Evolutionary conservation across 2,797 vertebrate species (phyloP), one percentile per base, ranked within the genome.

Genomic region (Aulostomus chinensis): DNA sequence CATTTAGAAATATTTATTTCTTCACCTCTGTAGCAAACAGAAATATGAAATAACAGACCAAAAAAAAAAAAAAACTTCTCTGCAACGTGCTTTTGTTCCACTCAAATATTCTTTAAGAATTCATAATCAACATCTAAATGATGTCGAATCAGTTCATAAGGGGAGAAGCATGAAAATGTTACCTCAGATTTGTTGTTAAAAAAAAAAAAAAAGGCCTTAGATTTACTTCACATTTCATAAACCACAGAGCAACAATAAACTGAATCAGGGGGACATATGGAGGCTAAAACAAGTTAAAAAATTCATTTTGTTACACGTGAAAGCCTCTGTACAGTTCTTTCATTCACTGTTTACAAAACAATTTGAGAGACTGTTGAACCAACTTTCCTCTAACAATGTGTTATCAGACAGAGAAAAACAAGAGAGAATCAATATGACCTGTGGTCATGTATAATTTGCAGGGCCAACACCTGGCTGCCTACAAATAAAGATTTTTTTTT

Each of bases 371-470:
- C 52, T 39, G 30, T 71, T 55, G 68, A 62, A 83, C 63, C 74
- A 84, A 81, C 82, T 85, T 86, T 74, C 66, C 66, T 77, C 76
- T 76, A 85, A 84, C 82, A 86, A 84, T 73, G 73, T 83, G 73
- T 75, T 83, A 80, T 81, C 80, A 86, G 76, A 88, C 66, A 64
- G 78, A 83, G 78, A 83, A 87, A 88, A 88, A 87, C 84, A 88
- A 80, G 63, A 80, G 73, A 73, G 76, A 86, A 88, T 89, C 86
- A 81, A 89, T 89, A 88, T 59, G 46, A 82, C 76, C 75, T 63
- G 76, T 82, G 82, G 78, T 84, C 84, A 82, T 87, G 81, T 87
- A 88, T 87, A 87, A 87, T 89, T 88, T 86, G 80, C 80, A 78
- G 70, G 76, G 67, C 81, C 76, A 77, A 75, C 80, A 84, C 80